Base-by-base conservation (phyloP, 2,888 invertebrate genomes). In the Aproaerema taeniolella region DNA sequence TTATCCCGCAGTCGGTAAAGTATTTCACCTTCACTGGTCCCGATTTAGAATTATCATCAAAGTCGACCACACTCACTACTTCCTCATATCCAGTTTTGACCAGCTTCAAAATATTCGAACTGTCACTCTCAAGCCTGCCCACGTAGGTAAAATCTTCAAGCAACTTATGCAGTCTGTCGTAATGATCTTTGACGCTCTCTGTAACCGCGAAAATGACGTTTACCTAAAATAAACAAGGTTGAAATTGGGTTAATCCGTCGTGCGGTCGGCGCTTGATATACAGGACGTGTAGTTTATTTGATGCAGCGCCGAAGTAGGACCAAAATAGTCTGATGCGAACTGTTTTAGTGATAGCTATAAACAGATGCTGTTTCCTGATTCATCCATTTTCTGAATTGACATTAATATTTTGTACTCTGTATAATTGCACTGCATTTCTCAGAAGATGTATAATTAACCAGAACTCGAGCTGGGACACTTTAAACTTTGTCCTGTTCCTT, bases 181-280 rank as follows among this genome's bases (percentile, higher is more conserved):
- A 96, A 37, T 92, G 91, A 5, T 73, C 61, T 6, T 90, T 87
- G 28, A 92, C 91, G 43, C 89, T 86, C 55, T 90, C 88, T 0
- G 95, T 95, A 0, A 95, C 94, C 0, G 96, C 96, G 70, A 96
- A 95, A 56, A 97, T 95, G 5, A 97, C 89, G 74, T 94, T 95
- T 28, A 94, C 91, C 88, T 90, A 58, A 51, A 86, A 39, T 39
- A 41, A 32, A 17, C 12, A 13, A 13, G n/a, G n/a, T n/a, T n/a
- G n/a, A n/a, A n/a, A n/a, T 32, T n/a, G 17, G 31, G 14, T 14
- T 31, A 15, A 9, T 11, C 15, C 31, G n/a, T 14, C 31, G 2
- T 11, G 15, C 15, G 7, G n/a, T 6, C 31, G 14, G 31, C n/a
- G n/a, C n/a, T n/a, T n/a, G n/a, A n/a, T n/a, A n/a, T n/a, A n/a